These are phyloP conservation scores for Scaptomyza polygonia DNA, from an alignment of 2,888 invertebrate genomes.

Conservation along the genomic window DNA sequence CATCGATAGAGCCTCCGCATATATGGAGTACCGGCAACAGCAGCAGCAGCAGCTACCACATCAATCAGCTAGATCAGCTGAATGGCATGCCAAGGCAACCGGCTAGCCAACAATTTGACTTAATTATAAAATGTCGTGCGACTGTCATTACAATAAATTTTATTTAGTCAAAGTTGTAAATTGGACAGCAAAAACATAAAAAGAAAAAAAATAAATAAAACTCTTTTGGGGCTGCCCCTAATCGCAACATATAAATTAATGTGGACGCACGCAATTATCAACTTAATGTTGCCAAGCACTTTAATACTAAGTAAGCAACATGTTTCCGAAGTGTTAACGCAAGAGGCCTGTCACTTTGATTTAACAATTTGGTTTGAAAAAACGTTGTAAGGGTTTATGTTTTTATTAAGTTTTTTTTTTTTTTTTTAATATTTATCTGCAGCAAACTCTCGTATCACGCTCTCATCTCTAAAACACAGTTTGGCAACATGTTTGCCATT, in stretches of 20 bases:
- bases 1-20: conserved; percentile 50
- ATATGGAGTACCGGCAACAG: conserved; percentile 40
- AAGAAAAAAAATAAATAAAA: conserved; percentile 14
- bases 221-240: conserved; percentile 45
- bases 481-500: conserved; percentile 34
- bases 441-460: background rate
- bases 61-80: conserved; percentile 59
- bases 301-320: conserved; percentile 37
- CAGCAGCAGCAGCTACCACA: conserved; percentile 32
- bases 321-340: conserved; percentile 57
- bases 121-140: conserved; percentile 77
- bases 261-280: conserved; percentile 52
- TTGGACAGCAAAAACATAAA: conserved; percentile 8
- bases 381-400: too few species aligned
- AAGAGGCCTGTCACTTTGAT: background rate
- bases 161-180: conserved; percentile 51
- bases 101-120: conserved; percentile 57
- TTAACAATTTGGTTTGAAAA: background rate
- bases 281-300: conserved; percentile 55
- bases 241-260: conserved; percentile 62
- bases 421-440: too few species aligned
- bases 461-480: background rate
- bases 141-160: conserved; percentile 72
- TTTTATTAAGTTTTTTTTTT: background rate
- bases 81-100: conserved; percentile 53